Conservation (phyloP, 1,140 invertebrate species). For the Heliconius eleuchia region DNA sequence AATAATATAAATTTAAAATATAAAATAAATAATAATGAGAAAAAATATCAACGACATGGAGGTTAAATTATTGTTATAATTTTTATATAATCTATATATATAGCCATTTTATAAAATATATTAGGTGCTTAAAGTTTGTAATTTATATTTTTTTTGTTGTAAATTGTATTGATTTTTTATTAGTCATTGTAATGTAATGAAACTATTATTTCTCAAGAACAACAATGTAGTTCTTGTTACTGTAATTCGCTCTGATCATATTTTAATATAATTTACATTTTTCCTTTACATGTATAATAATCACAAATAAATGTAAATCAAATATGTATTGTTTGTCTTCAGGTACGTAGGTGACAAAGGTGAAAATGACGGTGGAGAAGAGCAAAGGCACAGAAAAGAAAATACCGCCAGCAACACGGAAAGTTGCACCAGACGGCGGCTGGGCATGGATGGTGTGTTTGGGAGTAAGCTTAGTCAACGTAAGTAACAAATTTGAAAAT, state of each 20-base stretch:
- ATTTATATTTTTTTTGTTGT: too few relatives aligned
- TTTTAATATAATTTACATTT: too few relatives aligned
- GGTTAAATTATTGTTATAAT: not conserved
- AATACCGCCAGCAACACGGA: conserved; percentile 70
- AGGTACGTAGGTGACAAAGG: conserved; percentile 73
- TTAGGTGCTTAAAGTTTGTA: too few relatives aligned
- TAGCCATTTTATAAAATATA: too few relatives aligned
- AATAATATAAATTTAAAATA: too few relatives aligned
- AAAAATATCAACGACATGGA: not conserved
- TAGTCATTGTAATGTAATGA: too few relatives aligned
- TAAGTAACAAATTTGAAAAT: conserved; percentile 74
- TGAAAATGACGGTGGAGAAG: conserved; percentile 75
- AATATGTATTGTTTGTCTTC: conserved; percentile 41
- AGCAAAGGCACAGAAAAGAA: conserved; percentile 60
- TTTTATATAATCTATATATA: too few relatives aligned
- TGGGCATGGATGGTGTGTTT: conserved; percentile 92
- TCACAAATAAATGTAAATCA: not conserved
- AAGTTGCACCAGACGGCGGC: conserved; percentile 87
- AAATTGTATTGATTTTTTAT: too few relatives aligned
- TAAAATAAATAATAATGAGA: not conserved
- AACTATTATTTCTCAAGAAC: too few relatives aligned
- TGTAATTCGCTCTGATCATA: too few relatives aligned
- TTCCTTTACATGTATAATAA: not conserved
- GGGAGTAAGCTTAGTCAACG: conserved; percentile 89
- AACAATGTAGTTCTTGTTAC: too few relatives aligned